Evolutionary conservation across 2,888 invertebrate species (phyloP).

Genomic region (Synergus umbraculus): DNA sequence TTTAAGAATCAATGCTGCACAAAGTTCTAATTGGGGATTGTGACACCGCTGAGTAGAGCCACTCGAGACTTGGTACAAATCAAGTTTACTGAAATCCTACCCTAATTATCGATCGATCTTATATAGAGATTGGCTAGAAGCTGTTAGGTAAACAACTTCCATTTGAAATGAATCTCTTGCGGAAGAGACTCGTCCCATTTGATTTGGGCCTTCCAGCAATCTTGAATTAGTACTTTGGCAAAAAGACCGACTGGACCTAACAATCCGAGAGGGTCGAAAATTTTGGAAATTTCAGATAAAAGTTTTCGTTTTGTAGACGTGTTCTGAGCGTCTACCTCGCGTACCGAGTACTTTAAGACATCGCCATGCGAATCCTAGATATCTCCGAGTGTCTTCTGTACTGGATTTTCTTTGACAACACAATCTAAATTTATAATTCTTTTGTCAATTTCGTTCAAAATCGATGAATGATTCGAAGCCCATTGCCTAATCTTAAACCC

Average conservation of each 20-base stretch:
- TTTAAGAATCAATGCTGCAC: no score
- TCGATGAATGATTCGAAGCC: conserved; percentile 50
- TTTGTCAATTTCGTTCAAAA: conserved; percentile 22
- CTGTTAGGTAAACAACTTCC: no score
- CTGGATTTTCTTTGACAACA: conserved; percentile 14
- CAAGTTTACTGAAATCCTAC: no score
- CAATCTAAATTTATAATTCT: conserved; percentile 39
- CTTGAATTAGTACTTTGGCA: background rate
- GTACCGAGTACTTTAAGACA: conserved; percentile 40
- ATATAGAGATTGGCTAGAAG: no score
- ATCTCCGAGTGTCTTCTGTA: conserved; percentile 43
- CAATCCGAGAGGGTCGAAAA: no score
- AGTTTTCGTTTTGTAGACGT: conserved; percentile 44
- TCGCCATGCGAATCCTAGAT: conserved; percentile 49
- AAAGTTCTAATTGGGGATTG: no score
- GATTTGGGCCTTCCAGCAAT: no score
- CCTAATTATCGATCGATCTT: no score
- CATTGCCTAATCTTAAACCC: conserved; percentile 49
- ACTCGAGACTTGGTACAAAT: no score
- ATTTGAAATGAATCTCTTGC: background rate
- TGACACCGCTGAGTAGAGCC: no score
- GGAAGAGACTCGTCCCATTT: no score
- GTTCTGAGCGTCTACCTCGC: background rate
- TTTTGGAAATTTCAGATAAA: background rate
- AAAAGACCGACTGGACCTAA: background rate